Percentiles rank a stretch among this genome's conserved stretches.
Conservation (phyloP, 2,113 vertebrate species). For the Hypomesus transpacificus region DNA sequence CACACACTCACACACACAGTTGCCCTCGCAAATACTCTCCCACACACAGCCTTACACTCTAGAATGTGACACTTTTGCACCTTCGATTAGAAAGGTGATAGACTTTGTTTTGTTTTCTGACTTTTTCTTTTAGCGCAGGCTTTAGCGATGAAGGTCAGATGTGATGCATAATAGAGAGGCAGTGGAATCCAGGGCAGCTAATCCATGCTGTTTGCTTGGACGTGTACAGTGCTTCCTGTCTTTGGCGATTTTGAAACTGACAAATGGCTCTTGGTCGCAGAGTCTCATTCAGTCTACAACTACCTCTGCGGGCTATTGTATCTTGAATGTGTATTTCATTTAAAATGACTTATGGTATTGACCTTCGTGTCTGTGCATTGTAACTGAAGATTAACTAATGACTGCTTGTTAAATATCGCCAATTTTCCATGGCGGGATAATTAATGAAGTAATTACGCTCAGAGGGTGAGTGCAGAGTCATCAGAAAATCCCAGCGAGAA, state of each 20-base stretch:
- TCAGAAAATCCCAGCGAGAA: conserved; percentile 42
- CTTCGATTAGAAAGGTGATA: too few species aligned
- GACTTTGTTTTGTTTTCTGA: too few species aligned
- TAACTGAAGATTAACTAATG: conserved; percentile 68
- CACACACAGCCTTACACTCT: background rate
- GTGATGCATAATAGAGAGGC: too few species aligned
- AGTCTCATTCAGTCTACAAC: conserved; percentile 37
- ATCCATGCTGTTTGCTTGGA: too few species aligned
- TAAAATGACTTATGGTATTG: conserved; percentile 59
- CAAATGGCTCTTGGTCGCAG: conserved; percentile 24
- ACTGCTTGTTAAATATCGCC: conserved; percentile 62
- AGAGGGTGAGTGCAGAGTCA: conserved; percentile 53
- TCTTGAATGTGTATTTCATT: conserved; percentile 52
- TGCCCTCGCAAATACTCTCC: too few species aligned
- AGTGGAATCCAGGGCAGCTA: too few species aligned
- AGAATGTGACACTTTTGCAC: background rate
- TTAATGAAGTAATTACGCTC: conserved; percentile 68
- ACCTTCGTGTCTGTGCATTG: conserved; percentile 57
- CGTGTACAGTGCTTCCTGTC: background rate
- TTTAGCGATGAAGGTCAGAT: too few species aligned
- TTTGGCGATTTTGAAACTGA: conserved; percentile 37
- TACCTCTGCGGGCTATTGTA: conserved; percentile 28
- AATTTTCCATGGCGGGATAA: conserved; percentile 59
- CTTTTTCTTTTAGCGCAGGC: too few species aligned
- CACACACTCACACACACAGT: too few species aligned